Evolutionary conservation across 2,888 invertebrate genomes (phyloP), one percentile per base, ranked within the genome.

Genomic region (Cephus runcator): DNA sequence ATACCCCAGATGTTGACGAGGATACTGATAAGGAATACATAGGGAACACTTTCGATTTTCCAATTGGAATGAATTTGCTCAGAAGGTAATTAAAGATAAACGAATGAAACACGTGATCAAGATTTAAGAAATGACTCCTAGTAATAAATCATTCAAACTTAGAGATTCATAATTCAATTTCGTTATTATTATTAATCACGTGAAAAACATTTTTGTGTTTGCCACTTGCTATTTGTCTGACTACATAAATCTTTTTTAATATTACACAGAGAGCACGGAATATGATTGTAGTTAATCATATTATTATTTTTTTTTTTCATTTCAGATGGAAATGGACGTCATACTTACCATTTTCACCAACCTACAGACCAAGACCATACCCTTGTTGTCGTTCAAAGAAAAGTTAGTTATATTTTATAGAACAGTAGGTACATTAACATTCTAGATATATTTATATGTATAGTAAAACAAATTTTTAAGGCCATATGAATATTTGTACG

Each of bases 281-380:
- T 15, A 31, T 33, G 1, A 2, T 71, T 34, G 15, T 23, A 56
- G n/a, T 76, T 73, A 73, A 75, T 30, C 35, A 40, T 75, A 73
- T 71, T 15, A 75, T 34, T 77, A 73, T 40, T 79, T 79, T 77
- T 34, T 77, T 74, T 40, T 79, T 80, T 78, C 76, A 77, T 90
- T 89, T 71, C 88, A 95, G 95, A 56, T 95, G 94, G 94, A 93
- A 93, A 80, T 95, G 95, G 94, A 94, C 95, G 0, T 93, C 93
- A 33, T 94, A 95, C 81, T 87, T 96, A 3, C 96, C 96, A 0
- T 96, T 95, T 87, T 93, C 95, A 92, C 96, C 96, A 56, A 95
- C 95, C 0, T 96, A 95, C 88, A 93, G 33, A 34, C 71, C 71
- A 34, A 71, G 31, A 71, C 71, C 71, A 23, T 71, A 9, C 12